These are phyloP conservation scores for Uloborus diversus DNA, from an alignment of 1,140 invertebrate species.

Conservation along the genomic window DNA sequence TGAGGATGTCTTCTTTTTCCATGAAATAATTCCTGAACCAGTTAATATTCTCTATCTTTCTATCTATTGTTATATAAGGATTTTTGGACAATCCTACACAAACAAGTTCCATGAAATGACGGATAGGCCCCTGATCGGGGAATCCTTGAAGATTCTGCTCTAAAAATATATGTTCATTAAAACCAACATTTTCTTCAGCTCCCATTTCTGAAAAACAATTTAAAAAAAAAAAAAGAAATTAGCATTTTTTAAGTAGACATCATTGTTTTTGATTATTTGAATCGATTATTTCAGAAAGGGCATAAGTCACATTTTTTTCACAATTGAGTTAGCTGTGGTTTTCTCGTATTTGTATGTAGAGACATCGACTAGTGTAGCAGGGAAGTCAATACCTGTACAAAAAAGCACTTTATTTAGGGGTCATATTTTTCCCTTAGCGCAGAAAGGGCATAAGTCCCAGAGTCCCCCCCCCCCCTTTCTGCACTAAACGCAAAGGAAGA, in stretches of 20 bases:
- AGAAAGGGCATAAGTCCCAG: too few relatives aligned
- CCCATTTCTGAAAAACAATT: slow-evolving; percentile 73
- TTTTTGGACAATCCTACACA: slow-evolving; percentile 94
- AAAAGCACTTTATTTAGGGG: too few relatives aligned
- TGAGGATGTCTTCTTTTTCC: slow-evolving; percentile 78
- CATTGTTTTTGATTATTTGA: too few relatives aligned
- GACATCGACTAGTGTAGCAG: too few relatives aligned
- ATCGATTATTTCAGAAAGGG: too few relatives aligned
- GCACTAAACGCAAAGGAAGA: too few relatives aligned
- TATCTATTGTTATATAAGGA: slow-evolving; percentile 84
- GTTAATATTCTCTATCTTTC: slow-evolving; percentile 88
- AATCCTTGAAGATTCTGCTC: slow-evolving; percentile 91
- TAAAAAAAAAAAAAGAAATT: slow-evolving; percentile 20
- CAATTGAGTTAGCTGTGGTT: too few relatives aligned
- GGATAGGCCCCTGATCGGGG: slow-evolving; percentile 85
- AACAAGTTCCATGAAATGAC: slow-evolving; percentile 97
- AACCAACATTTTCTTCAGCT: slow-evolving; percentile 81
- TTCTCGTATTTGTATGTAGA: too few relatives aligned
- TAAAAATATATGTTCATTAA: slow-evolving; percentile 93
- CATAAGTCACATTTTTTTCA: too few relatives aligned
- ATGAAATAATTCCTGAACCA: slow-evolving; percentile 95
- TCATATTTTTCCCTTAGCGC: too few relatives aligned
- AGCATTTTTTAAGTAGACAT: neutral
- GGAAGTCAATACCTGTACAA: too few relatives aligned
- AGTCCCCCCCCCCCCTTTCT: too few relatives aligned